Percentiles rank a stretch among this genome's conserved stretches.
These are phyloP conservation scores for Myioborus miniatus DNA, from an alignment of 2,797 vertebrate genomes.

Conservation along the genomic window DNA sequence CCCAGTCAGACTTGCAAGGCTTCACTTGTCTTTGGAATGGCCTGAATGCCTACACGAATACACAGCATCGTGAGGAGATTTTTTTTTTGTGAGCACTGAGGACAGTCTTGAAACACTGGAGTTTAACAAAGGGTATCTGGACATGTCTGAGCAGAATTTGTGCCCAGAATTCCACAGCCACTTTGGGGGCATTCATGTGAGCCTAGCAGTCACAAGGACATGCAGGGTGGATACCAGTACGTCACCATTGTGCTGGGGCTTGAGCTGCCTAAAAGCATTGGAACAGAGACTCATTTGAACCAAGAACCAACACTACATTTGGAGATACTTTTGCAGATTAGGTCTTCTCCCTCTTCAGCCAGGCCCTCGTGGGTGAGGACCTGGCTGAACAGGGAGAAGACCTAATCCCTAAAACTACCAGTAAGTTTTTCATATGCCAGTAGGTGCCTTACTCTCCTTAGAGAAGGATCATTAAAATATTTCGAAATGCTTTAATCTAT, in stretches of 20 bases:
- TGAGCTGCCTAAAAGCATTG: rapidly evolving
- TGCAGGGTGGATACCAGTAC: rapidly evolving
- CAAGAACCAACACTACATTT: not conserved
- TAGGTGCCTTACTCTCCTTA: not conserved
- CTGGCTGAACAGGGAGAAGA: no score
- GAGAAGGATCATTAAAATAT: not conserved
- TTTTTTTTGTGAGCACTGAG: not conserved
- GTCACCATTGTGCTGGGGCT: not conserved
- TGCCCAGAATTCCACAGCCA: not conserved
- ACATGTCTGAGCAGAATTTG: not conserved
- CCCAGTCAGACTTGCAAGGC: not conserved
- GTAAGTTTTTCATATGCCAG: not conserved
- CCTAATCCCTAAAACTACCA: no score
- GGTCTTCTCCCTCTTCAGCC: not conserved
- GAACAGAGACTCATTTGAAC: not conserved
- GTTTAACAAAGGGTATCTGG: not conserved
- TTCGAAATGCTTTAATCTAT: not conserved
- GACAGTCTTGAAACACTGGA: not conserved
- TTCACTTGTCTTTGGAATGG: not conserved
- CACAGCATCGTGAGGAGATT: not conserved
- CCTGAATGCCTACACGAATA: not conserved
- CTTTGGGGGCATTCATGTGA: not conserved
- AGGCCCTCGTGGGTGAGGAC: rapidly evolving
- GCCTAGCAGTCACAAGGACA: not conserved
- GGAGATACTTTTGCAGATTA: not conserved